A percentile compares a stretch with the other conserved stretches of the same genome.
Conservation (phyloP, 1,140 invertebrate species). For the Rhizoglyphus robini region DNA sequence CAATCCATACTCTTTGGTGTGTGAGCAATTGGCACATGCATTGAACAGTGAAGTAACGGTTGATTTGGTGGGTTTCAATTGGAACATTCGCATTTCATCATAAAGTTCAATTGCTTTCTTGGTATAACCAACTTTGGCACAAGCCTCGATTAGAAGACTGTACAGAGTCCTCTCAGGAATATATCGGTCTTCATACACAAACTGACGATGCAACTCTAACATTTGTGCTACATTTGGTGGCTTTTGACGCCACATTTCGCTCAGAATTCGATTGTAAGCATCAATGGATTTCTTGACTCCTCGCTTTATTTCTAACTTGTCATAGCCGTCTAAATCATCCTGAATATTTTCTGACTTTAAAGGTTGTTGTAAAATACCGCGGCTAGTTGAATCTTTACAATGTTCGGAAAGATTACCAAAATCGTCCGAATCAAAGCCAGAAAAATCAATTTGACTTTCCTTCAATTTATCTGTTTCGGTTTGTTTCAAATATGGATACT, state of each 20-base stretch:
- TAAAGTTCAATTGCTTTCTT: conserved; percentile 68
- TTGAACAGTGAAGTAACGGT: conserved; percentile 73
- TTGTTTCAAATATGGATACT: background rate
- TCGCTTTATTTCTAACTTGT: conserved; percentile 19
- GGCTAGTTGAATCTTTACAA: background rate
- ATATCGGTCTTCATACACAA: conserved; percentile 57
- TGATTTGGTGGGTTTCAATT: conserved; percentile 48
- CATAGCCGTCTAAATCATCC: conserved; percentile 22
- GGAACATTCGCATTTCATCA: conserved; percentile 60
- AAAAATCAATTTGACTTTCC: background rate
- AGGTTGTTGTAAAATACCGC: background rate
- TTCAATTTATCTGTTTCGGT: too few relatives aligned
- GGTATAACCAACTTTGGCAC: conserved; percentile 61
- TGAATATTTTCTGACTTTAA: conserved; percentile 9
- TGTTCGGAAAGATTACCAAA: background rate
- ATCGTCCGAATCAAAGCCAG: background rate
- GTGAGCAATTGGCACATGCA: conserved; percentile 66
- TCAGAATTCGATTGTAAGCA: conserved; percentile 4
- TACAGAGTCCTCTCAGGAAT: conserved; percentile 63
- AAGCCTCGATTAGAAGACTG: conserved; percentile 60
- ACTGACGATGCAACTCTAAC: conserved; percentile 54
- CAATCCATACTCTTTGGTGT: conserved; percentile 42
- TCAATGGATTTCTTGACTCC: background rate
- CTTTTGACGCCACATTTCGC: conserved; percentile 3
- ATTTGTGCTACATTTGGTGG: conserved; percentile 41